phyloP scores from a whole-genome alignment of 2,888 invertebrate species.

The Fabriciana adippe region DNA sequence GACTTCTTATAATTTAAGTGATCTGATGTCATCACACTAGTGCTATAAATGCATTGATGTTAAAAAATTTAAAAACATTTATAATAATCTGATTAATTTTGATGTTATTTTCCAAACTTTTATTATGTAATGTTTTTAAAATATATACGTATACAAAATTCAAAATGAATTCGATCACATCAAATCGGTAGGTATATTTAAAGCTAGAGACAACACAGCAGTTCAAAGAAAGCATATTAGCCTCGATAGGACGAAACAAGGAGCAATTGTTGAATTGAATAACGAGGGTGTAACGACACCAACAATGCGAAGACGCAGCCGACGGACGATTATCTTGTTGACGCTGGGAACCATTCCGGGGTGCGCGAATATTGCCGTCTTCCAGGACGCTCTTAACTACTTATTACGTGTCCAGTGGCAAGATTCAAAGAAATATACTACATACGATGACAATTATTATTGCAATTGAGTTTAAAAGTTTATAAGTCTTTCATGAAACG shows the following conservation, averaged over 20 bases:
- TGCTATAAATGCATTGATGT: no score
- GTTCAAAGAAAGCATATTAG: constrained; percentile 53
- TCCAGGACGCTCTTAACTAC: constrained; percentile 37
- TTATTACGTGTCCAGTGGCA: constrained; percentile 19
- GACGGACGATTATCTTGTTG: constrained; percentile 75
- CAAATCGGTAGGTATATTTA: neutral
- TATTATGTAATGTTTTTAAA: no score
- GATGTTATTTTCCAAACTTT: no score
- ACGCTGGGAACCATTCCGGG: constrained; percentile 69
- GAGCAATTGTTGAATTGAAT: constrained; percentile 75
- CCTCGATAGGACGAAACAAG: constrained; percentile 73
- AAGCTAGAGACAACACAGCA: constrained; percentile 2
- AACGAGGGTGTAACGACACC: constrained; percentile 78
- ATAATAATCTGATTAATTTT: no score
- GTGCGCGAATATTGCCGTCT: constrained; percentile 57
- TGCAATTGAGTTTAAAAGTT: neutral
- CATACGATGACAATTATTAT: constrained; percentile 13
- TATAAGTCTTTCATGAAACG: neutral
- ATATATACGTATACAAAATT: no score
- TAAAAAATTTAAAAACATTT: no score
- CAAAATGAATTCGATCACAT: neutral
- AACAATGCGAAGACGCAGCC: constrained; percentile 67
- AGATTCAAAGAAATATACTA: constrained; percentile 14
- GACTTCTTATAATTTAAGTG: no score
- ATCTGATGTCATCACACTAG: no score